Percentiles rank a stretch among this genome's conserved stretches.
phyloP scores from a whole-genome alignment of 2,113 vertebrate genomes.

The Dascyllus trimaculatus region DNA sequence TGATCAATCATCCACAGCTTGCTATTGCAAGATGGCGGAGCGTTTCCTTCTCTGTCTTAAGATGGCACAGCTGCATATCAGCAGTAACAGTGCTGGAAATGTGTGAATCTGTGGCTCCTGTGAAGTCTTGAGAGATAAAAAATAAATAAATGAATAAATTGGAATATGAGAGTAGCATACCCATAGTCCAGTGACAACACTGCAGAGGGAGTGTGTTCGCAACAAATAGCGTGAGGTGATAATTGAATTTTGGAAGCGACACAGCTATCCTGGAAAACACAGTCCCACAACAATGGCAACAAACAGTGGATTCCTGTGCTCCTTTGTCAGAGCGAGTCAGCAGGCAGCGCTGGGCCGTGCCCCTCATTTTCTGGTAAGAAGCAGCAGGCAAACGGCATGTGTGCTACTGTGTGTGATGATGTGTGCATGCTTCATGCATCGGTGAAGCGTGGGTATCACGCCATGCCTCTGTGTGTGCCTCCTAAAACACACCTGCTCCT shows the following conservation, averaged over 20 bases:
- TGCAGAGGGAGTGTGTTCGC: constrained; percentile 21
- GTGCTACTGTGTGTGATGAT: constrained; percentile 69
- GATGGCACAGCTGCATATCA: constrained; percentile 42
- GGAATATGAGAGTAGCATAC: constrained; percentile 1
- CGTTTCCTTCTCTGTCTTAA: constrained; percentile 37
- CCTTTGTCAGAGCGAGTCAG: constrained; percentile 54
- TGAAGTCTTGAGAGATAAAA: constrained; percentile 5
- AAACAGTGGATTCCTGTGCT: constrained; percentile 64
- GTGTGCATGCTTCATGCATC: constrained; percentile 74
- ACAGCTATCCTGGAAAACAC: constrained; percentile 47
- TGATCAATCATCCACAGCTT: constrained; percentile 64
- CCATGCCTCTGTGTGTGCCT: constrained; percentile 67
- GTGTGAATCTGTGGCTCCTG: constrained; percentile 31
- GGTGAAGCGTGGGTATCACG: constrained; percentile 64
- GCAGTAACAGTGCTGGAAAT: constrained; percentile 15
- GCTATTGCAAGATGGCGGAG: constrained; percentile 61
- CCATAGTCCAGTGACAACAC: constrained; percentile 14
- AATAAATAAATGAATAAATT: neutral
- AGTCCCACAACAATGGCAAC: constrained; percentile 51
- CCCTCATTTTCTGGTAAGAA: constrained; percentile 66
- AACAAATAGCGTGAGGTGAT: constrained; percentile 62
- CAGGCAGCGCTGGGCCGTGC: constrained; percentile 47
- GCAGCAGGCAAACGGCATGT: constrained; percentile 70
- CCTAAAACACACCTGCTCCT: constrained; percentile 76
- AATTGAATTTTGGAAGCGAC: constrained; percentile 67